Evolutionary conservation across 2,113 vertebrate species (phyloP), one percentile per base, ranked within the genome.

Genomic region (Vimba vimba): DNA sequence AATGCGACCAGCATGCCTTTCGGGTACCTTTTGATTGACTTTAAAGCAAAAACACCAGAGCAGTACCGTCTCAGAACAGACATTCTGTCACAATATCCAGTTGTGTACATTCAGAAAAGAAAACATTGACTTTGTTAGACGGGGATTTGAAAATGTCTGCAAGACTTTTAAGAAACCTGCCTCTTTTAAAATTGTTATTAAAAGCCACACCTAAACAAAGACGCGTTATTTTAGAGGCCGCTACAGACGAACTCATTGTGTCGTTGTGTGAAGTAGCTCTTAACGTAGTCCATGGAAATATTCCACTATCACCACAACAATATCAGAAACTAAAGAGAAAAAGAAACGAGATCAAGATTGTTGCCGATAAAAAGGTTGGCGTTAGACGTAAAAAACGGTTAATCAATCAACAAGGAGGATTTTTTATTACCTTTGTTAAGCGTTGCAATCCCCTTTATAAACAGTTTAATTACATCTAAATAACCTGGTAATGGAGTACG

Each of bases 91-190:
- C 2, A 55, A 27, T 39, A 66, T 25, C 74, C 74, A 7, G 74
- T 50, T 50, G 74, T 85, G 4, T 78, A 85, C 30, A 1, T 86
- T 4, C 64, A 80, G 77, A 86, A 86, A 73, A 79, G 43, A 47
- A 71, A 39, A 12, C 47, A 47, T 3, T 47, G 1, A 50, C 4
- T 0, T 50, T 2, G 11, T 47, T 12, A 11, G 47, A 47, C 7
- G 39, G 45, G 3, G n/a, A 9, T 43, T 45, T 45, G 43, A 33
- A 5, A 8, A 86, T 82, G 85, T 86, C 79, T 10, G 69, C 39
- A 4, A 74, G 71, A 47, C n/a, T 82, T 60, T 21, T 43, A 75
- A 86, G 55, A 64, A 86, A 76, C 55, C 1, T 81, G 6, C 6
- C 30, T 6, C 30, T 79, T 57, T 78, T 86, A 23, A 86, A 86